Base-by-base conservation (phyloP, 2,888 invertebrate genomes). In the Scotopteryx bipunctaria region DNA sequence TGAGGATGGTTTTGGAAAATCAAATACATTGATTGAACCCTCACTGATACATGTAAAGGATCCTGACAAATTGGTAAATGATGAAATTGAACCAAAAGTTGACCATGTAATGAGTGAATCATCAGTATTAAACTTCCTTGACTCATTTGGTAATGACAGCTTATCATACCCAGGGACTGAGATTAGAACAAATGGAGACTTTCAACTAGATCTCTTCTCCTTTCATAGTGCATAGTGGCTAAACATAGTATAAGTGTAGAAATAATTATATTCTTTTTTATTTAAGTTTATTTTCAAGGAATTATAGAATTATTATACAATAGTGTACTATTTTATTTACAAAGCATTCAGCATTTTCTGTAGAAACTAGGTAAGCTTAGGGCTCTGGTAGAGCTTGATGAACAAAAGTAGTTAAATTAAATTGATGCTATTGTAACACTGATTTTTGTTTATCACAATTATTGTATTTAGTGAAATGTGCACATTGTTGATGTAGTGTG, bases 81-180 rank as follows among this genome's bases (percentile, higher is more conserved):
- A 62, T 57, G 62, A 61, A 5, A 58, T 61, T 52, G 60, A 57
- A 47, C 47, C 57, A 11, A 63, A 64, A 38, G 57, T 53, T 44
- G 52, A 71, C 41, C 60, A 65, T 55, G 81, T 14, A 14, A 42
- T 42, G 42, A 42, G 81, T 62, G 77, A 78, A 37, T 80, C 84
- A 57, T 84, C 86, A 65, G 83, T 87, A 64, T 76, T 89, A 64
- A 85, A 83, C 66, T 88, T 88, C 66, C 76, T 88, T 67, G 88
- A 88, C 35, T 73, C 82, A 4, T 68, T 88, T 62, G 80, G 81
- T 44, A 86, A 78, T 67, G 86, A 86, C 59, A 78, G 75, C 59
- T 64, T 87, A 33, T 72, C 77, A 36, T 86, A 83, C 61, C 80
- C 86, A 37, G 87, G 83, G 69, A 80, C 85, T 76, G 85, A 85